These are phyloP conservation scores for Coenonympha arcania DNA, from an alignment of 2,888 invertebrate species.

Conservation along the genomic window DNA sequence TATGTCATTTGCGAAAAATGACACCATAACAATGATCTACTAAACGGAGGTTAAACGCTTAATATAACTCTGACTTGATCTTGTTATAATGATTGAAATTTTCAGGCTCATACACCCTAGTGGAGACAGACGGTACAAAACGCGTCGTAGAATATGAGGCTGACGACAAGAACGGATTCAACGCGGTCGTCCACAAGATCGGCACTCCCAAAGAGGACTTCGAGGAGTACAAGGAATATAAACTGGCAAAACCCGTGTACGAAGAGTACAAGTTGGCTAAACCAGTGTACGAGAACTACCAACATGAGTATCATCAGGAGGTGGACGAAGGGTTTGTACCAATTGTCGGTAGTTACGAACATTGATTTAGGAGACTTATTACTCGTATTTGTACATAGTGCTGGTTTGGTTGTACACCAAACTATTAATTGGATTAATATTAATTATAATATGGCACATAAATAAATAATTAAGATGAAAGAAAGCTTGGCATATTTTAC, in stretches of 20 bases:
- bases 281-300: conserved; percentile 26
- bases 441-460: too few species aligned
- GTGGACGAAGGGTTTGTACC: conserved; percentile 58
- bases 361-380: conserved; percentile 34
- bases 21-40: too few species aligned
- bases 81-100: too few species aligned
- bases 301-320: conserved; percentile 38
- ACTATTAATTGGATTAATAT: too few species aligned
- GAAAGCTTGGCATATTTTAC: too few species aligned
- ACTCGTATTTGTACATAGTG: neutral
- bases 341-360: conserved; percentile 44
- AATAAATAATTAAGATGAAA: too few species aligned
- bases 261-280: conserved; percentile 32
- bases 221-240: conserved; percentile 31
- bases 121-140: conserved; percentile 74
- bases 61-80: too few species aligned
- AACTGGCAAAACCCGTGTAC: conserved; percentile 17
- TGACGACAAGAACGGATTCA: conserved; percentile 75
- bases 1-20: too few species aligned
- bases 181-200: conserved; percentile 74
- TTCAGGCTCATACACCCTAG: conserved; percentile 71
- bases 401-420: neutral
- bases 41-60: too few species aligned
- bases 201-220: conserved; percentile 52
- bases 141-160: conserved; percentile 75